Conservation (phyloP, 2,797 vertebrate genomes). For the Bufotes viridis region DNA sequence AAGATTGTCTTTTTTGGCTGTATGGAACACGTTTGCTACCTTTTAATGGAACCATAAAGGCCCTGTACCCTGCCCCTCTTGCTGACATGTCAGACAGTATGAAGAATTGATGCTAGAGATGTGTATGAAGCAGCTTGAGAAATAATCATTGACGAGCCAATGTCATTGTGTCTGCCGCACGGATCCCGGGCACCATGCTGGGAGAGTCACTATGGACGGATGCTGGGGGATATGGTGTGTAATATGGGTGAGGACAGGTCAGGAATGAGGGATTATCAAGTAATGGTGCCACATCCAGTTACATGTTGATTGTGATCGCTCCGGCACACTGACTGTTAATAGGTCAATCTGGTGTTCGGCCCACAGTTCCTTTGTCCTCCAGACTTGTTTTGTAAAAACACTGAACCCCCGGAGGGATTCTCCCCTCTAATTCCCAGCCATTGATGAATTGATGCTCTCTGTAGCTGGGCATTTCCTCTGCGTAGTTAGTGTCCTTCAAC, state of each 20-base stretch:
- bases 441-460: constrained; percentile 23
- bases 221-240: neutral
- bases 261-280: neutral
- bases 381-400: constrained; percentile 31
- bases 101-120: constrained; percentile 6
- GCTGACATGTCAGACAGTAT: constrained; percentile 2
- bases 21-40: no score
- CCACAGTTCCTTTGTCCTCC: neutral
- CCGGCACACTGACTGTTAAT: neutral
- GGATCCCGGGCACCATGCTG: neutral
- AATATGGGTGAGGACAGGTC: neutral
- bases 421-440: constrained; percentile 14
- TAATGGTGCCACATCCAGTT: neutral
- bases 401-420: constrained; percentile 17
- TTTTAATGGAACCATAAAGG: no score
- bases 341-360: neutral
- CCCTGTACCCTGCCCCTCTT: neutral
- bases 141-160: neutral
- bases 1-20: no score
- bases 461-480: constrained; percentile 19
- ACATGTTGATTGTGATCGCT: neutral
- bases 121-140: neutral
- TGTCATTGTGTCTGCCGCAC: neutral
- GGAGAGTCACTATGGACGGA: neutral
- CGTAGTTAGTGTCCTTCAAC: constrained; percentile 31